Evolutionary conservation across 2,113 vertebrate species (phyloP).

Genomic region (Pagrus major): DNA sequence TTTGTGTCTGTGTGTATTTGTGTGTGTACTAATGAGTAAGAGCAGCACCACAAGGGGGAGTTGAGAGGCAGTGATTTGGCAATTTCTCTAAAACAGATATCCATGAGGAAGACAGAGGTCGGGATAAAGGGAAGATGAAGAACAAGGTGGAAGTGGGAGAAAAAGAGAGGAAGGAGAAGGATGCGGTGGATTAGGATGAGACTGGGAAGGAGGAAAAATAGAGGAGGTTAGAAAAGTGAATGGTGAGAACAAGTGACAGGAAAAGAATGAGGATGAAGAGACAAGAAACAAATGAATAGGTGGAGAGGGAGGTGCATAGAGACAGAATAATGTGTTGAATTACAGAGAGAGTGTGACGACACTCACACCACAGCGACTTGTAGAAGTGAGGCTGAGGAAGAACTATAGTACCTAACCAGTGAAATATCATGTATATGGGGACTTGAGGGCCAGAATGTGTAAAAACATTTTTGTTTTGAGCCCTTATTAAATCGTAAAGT

Average conservation of each 20-base stretch:
- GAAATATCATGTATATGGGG: neutral
- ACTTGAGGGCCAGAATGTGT: neutral
- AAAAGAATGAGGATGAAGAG: neutral
- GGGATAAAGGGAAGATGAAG: neutral
- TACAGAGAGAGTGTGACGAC: neutral
- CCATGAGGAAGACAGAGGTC: neutral
- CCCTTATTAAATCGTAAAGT: no score
- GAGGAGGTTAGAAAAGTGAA: neutral
- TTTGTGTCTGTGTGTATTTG: conserved; percentile 9
- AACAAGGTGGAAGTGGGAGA: neutral
- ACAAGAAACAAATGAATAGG: neutral
- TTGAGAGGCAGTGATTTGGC: conserved; percentile 66
- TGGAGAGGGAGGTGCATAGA: neutral
- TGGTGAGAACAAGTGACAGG: neutral
- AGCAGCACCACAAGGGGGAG: conserved; percentile 80
- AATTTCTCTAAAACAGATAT: conserved; percentile 34
- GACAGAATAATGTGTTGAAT: neutral
- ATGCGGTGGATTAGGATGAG: neutral
- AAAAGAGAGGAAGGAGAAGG: neutral
- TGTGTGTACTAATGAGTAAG: conserved; percentile 57
- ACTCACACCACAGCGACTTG: neutral
- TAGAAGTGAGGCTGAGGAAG: neutral
- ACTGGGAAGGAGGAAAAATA: neutral
- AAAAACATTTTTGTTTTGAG: no score
- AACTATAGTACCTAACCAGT: neutral